Evolutionary conservation across 2,888 invertebrate genomes (phyloP).

Genomic region (Choreutis nemorana): DNA sequence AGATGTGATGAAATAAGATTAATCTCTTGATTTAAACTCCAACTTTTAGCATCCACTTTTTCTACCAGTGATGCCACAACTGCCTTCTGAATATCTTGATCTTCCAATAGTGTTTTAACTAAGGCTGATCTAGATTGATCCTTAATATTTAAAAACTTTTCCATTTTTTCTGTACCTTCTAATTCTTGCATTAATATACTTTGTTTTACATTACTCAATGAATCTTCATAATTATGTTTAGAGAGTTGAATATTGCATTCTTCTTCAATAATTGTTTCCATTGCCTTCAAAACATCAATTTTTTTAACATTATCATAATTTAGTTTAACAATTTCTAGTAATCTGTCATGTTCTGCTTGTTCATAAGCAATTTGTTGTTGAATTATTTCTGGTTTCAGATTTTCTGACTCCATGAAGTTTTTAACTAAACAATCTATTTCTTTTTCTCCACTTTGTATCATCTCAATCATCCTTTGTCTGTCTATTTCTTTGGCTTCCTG

Average conservation of each 20-base stretch:
- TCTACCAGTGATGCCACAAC: slow-evolving; percentile 76
- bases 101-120: slow-evolving; percentile 69
- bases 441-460: slow-evolving; percentile 71
- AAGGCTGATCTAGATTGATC: slow-evolving; percentile 68
- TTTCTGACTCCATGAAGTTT: slow-evolving; percentile 69
- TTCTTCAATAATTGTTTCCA: slow-evolving; percentile 74
- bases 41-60: slow-evolving; percentile 76
- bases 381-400: slow-evolving; percentile 65
- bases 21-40: slow-evolving; percentile 80
- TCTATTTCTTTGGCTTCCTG: slow-evolving; percentile 73
- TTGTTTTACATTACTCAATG: slow-evolving; percentile 71
- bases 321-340: slow-evolving; percentile 67
- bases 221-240: slow-evolving; percentile 70
- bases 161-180: slow-evolving; percentile 67
- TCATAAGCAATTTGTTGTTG: slow-evolving; percentile 73
- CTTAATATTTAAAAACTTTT: slow-evolving; percentile 67
- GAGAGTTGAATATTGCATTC: slow-evolving; percentile 68
- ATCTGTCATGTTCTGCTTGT: slow-evolving; percentile 69
- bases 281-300: slow-evolving; percentile 73
- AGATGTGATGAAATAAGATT: slow-evolving; percentile 75
- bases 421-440: slow-evolving; percentile 70
- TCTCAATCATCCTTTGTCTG: slow-evolving; percentile 65
- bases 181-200: slow-evolving; percentile 66
- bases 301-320: slow-evolving; percentile 69
- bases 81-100: slow-evolving; percentile 76